Evolutionary conservation across 35 echinoderm and acorn worm genomes (phyloP), one percentile per base, ranked within the genome.

Genomic region (Amphiura filiformis): DNA sequence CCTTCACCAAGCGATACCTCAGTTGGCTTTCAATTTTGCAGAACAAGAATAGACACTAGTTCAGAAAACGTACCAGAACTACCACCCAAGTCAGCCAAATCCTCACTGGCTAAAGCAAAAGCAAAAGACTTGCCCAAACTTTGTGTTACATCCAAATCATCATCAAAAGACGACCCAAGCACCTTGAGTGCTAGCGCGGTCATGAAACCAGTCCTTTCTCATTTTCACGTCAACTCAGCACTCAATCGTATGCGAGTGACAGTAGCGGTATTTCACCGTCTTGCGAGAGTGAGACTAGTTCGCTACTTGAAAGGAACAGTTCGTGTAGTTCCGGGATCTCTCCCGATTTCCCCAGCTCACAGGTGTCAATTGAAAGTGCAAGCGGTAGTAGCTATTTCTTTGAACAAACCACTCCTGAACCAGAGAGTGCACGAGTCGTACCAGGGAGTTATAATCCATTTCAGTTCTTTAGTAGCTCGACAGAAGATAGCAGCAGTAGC

Each of bases 241-340:
- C 84, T 33, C 95, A 97, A 38, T 97, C 95, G 26, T 36, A 80
- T 12, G 86, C 77, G 37, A 97, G 95, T 91, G 95, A 97, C 37
- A 97, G 95, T 77, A 76, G 85, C 35, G 89, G 85, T 61, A 89
- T 93, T 56, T 94, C 92, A 40, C 92, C 91, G 49, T 83, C 89
- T 32, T 75, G 84, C 34, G 91, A 93, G 31, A 93, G 91, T 76
- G 87, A 86, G 36, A 35, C 79, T 32, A 91, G 91, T 33, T 91
- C 91, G 0, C 23, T 91, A 26, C 40, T 91, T 14, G 88, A 87
- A 9, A 82, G 84, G 35, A 92, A 91, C 32, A 88, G 95, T 79
- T 87, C 92, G 2, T 81, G 88, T 31, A 88, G 88, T 85, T 93
- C 95, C 33, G 95, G 95, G 81, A 93, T 93, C 32, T 97, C 95